phyloP scores from a whole-genome alignment of 2,888 invertebrate species.

The Oeneis ivallda region DNA sequence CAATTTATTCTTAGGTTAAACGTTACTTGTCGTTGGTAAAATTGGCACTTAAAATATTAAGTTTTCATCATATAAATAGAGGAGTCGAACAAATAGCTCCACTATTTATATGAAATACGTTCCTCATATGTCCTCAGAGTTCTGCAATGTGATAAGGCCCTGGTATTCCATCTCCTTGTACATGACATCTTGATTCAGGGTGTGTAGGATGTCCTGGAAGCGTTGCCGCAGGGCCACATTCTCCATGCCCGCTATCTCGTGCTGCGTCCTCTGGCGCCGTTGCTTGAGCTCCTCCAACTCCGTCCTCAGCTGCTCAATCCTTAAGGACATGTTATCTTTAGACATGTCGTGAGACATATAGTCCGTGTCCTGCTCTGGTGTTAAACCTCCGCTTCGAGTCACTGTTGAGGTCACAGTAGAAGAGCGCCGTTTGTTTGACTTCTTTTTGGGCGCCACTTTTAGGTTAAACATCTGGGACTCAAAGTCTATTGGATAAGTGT shows the following conservation, averaged over 20 bases:
- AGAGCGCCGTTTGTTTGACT: slow-evolving; percentile 48
- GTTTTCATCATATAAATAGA: slow-evolving; percentile 10
- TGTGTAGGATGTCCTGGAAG: slow-evolving; percentile 90
- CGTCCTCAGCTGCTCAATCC: slow-evolving; percentile 86
- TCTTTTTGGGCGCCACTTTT: slow-evolving; percentile 43
- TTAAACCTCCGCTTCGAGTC: slow-evolving; percentile 51
- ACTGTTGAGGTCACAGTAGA: slow-evolving; percentile 48
- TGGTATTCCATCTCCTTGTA: slow-evolving; percentile 88
- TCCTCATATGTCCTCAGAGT: slow-evolving; percentile 67
- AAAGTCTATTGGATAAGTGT: slow-evolving; percentile 58
- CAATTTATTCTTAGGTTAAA: no score
- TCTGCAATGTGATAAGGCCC: slow-evolving; percentile 66
- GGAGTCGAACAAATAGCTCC: neutral
- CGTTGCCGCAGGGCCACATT: slow-evolving; percentile 91
- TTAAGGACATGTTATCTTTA: slow-evolving; percentile 80
- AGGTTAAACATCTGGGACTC: slow-evolving; percentile 62
- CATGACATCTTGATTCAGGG: slow-evolving; percentile 89
- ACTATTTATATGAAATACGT: slow-evolving; percentile 34
- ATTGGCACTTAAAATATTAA: no score
- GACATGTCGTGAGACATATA: slow-evolving; percentile 58
- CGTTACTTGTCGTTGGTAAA: no score
- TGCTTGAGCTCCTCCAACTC: slow-evolving; percentile 89
- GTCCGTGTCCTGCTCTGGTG: slow-evolving; percentile 65
- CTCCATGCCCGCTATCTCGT: slow-evolving; percentile 92
- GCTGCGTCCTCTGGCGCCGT: slow-evolving; percentile 88